These are phyloP conservation scores for Cetoscarus ocellatus DNA, from an alignment of 2,797 vertebrate species.

Conservation along the genomic window DNA sequence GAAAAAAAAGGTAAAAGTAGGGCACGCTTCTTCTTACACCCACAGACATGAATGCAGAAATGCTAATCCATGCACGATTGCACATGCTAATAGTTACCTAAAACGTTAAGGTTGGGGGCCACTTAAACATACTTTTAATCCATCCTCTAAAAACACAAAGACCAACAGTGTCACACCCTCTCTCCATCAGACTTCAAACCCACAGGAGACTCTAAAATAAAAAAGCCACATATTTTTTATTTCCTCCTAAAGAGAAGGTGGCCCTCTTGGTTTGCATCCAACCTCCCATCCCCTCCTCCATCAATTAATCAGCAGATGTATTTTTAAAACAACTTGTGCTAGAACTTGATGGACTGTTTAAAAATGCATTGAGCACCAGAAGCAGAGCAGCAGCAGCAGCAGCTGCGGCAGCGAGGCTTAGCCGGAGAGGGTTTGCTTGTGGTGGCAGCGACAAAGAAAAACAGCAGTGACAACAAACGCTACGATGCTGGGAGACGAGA, in stretches of 20 bases:
- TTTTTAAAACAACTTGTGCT: slow-evolving; percentile 85
- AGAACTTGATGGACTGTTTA: slow-evolving; percentile 85
- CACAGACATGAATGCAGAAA: slow-evolving; percentile 31
- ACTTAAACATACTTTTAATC: slow-evolving; percentile 19
- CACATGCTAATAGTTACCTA: slow-evolving; percentile 3
- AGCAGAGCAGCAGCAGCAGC: slow-evolving; percentile 62
- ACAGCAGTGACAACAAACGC: slow-evolving; percentile 29
- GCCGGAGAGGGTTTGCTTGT: slow-evolving; percentile 48
- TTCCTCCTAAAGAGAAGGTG: slow-evolving; percentile 50
- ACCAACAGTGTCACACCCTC: slow-evolving; percentile 22
- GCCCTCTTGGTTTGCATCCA: slow-evolving; percentile 55
- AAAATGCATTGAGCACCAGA: slow-evolving; percentile 82
- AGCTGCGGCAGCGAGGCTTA: slow-evolving; percentile 59
- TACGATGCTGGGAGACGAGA: slow-evolving; percentile 28
- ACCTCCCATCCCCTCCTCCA: slow-evolving; percentile 65
- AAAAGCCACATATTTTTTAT: slow-evolving; percentile 44
- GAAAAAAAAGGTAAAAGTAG: slow-evolving; percentile 55
- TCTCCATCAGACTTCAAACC: slow-evolving; percentile 35
- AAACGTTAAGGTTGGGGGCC: slow-evolving; percentile 16
- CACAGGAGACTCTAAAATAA: slow-evolving; percentile 36
- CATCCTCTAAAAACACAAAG: slow-evolving; percentile 1
- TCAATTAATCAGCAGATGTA: slow-evolving; percentile 87
- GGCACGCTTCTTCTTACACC: slow-evolving; percentile 41
- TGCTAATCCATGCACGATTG: slow-evolving; percentile 37
- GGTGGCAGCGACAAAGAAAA: slow-evolving; percentile 35